Conservation (phyloP, 2,797 vertebrate species). For the Hoplostethus atlanticus region DNA sequence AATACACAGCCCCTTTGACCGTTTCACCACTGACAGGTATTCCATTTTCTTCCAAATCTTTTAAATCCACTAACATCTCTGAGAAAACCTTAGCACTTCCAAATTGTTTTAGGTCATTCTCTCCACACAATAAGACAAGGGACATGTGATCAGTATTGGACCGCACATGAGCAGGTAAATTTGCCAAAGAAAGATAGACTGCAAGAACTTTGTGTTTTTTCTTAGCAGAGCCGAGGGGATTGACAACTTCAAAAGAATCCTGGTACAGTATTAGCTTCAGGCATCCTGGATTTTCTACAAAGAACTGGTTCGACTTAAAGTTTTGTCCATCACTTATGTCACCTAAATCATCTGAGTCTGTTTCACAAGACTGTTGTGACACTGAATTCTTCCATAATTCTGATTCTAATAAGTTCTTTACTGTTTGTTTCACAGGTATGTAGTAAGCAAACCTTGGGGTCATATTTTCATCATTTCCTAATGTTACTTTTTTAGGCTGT, state of each 20-base stretch:
- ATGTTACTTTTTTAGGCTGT: slow-evolving; percentile 19
- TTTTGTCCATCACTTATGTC: slow-evolving; percentile 47
- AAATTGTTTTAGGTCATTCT: slow-evolving; percentile 42
- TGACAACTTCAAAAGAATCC: slow-evolving; percentile 42
- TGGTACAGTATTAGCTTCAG: slow-evolving; percentile 38
- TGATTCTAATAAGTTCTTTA: too few species aligned
- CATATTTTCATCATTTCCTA: slow-evolving; percentile 36
- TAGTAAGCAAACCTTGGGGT: slow-evolving; percentile 13
- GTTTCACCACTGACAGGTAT: slow-evolving; percentile 21
- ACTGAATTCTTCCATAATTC: slow-evolving; percentile 15
- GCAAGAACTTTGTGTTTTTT: slow-evolving; percentile 31
- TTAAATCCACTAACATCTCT: slow-evolving; percentile 35
- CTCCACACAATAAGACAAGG: slow-evolving; percentile 15
- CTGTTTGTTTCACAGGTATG: too few species aligned
- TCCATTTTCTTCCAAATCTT: slow-evolving; percentile 32
- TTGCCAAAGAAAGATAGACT: slow-evolving; percentile 31
- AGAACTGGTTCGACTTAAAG: slow-evolving; percentile 35
- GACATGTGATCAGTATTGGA: slow-evolving; percentile 33
- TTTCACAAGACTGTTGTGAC: slow-evolving; percentile 25
- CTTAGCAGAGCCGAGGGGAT: slow-evolving; percentile 30
- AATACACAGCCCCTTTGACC: slow-evolving; percentile 25
- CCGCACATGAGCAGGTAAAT: slow-evolving; percentile 15
- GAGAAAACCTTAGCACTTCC: slow-evolving; percentile 31
- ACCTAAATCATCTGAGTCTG: slow-evolving; percentile 19
- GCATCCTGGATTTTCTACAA: slow-evolving; percentile 35